Conservation (phyloP, 2,797 vertebrate species). For the Spea hammondii region DNA sequence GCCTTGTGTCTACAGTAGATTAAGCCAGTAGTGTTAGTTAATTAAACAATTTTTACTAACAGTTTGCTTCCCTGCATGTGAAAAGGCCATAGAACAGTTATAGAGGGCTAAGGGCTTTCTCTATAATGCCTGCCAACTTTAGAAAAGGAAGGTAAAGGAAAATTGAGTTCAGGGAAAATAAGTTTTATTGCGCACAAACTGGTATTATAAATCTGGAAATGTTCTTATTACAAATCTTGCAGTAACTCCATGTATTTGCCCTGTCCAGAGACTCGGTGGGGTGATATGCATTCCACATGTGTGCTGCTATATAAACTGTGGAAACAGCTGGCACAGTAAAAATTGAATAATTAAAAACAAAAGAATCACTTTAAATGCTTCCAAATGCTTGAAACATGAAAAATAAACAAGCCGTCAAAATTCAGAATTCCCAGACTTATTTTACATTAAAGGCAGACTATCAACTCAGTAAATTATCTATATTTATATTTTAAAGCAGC, state of each 20-base stretch:
- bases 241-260: conserved; percentile 11
- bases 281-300: conserved; percentile 35
- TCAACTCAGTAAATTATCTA: background rate
- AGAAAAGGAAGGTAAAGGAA: background rate
- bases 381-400: conserved; percentile 21
- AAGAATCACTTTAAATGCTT: background rate
- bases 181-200: conserved; percentile 16
- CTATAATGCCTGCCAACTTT: background rate
- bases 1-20: too few species aligned
- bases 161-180: conserved; percentile 9
- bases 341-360: conserved; percentile 38
- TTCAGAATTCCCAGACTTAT: conserved; percentile 1
- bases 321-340: conserved; percentile 37
- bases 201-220: conserved; percentile 23
- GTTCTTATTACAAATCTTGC: conserved; percentile 23
- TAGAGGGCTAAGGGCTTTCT: background rate
- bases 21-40: background rate
- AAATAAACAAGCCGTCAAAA: conserved; percentile 30
- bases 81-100: background rate
- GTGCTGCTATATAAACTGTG: conserved; percentile 26
- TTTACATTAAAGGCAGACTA: background rate
- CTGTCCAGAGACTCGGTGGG: background rate
- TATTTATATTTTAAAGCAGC: too few species aligned
- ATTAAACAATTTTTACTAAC: background rate
- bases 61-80: background rate